A percentile compares a stretch with the other conserved stretches of the same genome.
Conservation (phyloP, 2,888 invertebrate genomes). For the Deilephila porcellus region DNA sequence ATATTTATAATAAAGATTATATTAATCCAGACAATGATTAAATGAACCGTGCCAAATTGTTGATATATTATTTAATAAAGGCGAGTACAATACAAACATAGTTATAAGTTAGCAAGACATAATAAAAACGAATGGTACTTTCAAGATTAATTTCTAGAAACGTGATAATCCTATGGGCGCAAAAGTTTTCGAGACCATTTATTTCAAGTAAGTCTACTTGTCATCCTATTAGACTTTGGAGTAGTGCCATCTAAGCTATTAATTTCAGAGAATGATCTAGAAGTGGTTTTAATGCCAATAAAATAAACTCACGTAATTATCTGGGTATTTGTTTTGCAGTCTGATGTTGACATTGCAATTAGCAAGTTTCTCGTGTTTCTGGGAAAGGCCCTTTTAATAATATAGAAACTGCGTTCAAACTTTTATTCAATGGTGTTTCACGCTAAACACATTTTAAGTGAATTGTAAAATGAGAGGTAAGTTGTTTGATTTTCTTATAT, state of each 20-base stretch:
- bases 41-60: too few relatives aligned
- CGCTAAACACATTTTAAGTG: too few relatives aligned
- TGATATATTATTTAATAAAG: too few relatives aligned
- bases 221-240: background rate
- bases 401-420: too few relatives aligned
- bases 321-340: background rate
- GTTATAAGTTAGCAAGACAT: too few relatives aligned
- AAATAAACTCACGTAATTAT: background rate
- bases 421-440: too few relatives aligned
- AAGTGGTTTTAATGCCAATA: background rate
- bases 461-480: too few relatives aligned
- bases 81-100: too few relatives aligned
- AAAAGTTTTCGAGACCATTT: background rate
- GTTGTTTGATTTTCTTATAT: too few relatives aligned
- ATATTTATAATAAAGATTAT: too few relatives aligned
- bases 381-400: background rate
- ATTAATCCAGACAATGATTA: too few relatives aligned
- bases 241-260: background rate
- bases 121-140: background rate
- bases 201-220: slow-evolving; percentile 6
- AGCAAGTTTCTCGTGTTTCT: background rate
- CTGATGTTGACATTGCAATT: background rate
- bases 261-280: background rate
- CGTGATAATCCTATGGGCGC: background rate
- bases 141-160: background rate